A percentile compares a stretch with the other conserved stretches of the same genome.
These are phyloP conservation scores for Halcyon chelicuti DNA, from an alignment of 2,797 vertebrate species.

Conservation along the genomic window DNA sequence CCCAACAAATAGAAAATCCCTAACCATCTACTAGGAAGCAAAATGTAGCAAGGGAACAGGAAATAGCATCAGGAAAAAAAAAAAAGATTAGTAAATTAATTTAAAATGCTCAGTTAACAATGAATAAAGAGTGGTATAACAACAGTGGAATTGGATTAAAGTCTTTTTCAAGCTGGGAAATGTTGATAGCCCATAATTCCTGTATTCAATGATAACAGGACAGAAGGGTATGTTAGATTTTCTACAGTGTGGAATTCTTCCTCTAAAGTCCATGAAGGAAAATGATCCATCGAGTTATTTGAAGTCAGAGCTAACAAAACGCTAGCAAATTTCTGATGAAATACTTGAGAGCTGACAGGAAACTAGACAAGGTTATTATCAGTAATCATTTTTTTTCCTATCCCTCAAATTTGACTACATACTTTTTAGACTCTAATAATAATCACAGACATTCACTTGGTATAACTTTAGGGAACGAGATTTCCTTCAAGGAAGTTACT, in stretches of 20 bases:
- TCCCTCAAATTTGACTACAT: neutral
- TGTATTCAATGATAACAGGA: neutral
- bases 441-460: neutral
- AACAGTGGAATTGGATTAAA: neutral
- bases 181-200: neutral
- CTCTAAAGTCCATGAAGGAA: neutral
- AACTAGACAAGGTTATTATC: neutral
- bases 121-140: neutral
- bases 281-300: neutral
- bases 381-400: neutral
- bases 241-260: neutral
- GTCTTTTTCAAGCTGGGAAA: neutral
- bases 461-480: neutral
- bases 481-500: neutral
- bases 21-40: neutral
- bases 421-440: neutral
- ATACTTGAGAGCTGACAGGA: neutral
- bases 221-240: neutral
- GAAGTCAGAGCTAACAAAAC: neutral
- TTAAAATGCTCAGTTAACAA: neutral
- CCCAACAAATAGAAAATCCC: neutral
- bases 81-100: neutral
- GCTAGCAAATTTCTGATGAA: neutral
- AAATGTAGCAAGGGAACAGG: fast-evolving
- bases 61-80: neutral